These are phyloP conservation scores for Xenopus borealis DNA, from an alignment of 2,113 vertebrate genomes.

Conservation along the genomic window DNA sequence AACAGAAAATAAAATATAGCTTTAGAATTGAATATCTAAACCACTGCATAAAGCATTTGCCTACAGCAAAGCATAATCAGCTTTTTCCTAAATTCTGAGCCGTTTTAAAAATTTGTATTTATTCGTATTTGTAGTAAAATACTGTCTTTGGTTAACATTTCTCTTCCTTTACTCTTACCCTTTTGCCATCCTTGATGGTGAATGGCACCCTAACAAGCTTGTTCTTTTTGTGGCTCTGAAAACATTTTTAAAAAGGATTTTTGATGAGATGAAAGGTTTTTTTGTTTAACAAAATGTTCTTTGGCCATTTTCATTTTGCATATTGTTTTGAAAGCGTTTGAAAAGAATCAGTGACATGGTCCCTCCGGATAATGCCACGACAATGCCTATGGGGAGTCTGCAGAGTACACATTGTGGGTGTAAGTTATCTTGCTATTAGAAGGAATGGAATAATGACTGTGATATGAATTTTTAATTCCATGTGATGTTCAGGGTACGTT, in stretches of 20 bases:
- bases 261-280: neutral
- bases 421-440: conserved; percentile 34
- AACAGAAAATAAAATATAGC: too few species aligned
- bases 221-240: too few species aligned
- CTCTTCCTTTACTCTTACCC: neutral
- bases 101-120: neutral
- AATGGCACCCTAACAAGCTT: too few species aligned
- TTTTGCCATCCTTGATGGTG: neutral
- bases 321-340: conserved; percentile 30
- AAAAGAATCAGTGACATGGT: conserved; percentile 20
- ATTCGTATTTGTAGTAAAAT: neutral
- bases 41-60: too few species aligned
- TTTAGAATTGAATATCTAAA: too few species aligned
- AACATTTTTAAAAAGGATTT: neutral
- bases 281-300: conserved; percentile 9
- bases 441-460: conserved; percentile 30
- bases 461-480: conserved; percentile 37
- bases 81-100: neutral
- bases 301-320: conserved; percentile 36
- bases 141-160: neutral
- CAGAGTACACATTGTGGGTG: conserved; percentile 28
- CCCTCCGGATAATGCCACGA: conserved; percentile 25
- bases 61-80: neutral
- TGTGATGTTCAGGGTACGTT: conserved; percentile 12
- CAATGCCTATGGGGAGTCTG: conserved; percentile 28